phyloP scores from a whole-genome alignment of 2,113 vertebrate genomes.

The Solenodon paradoxus region DNA sequence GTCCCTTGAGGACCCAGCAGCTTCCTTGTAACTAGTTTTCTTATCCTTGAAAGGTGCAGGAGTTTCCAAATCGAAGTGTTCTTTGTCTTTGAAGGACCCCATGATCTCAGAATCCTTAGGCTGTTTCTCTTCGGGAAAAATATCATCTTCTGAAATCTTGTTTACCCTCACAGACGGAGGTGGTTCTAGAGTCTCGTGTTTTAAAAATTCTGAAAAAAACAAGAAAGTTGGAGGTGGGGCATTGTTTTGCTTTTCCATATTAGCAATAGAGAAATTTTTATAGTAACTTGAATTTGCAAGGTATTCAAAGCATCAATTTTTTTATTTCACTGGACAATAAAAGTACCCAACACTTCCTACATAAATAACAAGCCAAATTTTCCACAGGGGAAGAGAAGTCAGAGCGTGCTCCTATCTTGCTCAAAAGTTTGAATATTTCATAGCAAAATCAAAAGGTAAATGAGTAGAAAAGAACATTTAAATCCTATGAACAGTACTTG shows the following conservation, averaged over 20 bases:
- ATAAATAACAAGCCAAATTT: background rate
- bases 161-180: background rate
- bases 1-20: background rate
- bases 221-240: background rate
- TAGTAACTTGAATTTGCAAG: background rate
- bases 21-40: background rate
- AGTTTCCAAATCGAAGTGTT: background rate
- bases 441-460: background rate
- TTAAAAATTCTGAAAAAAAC: slow-evolving; percentile 55
- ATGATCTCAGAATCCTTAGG: background rate
- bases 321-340: background rate
- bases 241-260: slow-evolving; percentile 8
- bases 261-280: background rate
- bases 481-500: background rate
- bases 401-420: background rate
- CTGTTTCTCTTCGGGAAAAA: background rate
- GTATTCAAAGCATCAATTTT: background rate
- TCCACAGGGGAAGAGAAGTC: no score
- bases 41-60: background rate
- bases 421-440: background rate
- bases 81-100: background rate
- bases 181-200: background rate
- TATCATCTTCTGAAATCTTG: background rate
- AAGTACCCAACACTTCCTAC: background rate
- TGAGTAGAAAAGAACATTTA: background rate